Evolutionary conservation across 2,888 invertebrate genomes (phyloP), one percentile per base, ranked within the genome.

Genomic region (Shargacucullia verbasci): DNA sequence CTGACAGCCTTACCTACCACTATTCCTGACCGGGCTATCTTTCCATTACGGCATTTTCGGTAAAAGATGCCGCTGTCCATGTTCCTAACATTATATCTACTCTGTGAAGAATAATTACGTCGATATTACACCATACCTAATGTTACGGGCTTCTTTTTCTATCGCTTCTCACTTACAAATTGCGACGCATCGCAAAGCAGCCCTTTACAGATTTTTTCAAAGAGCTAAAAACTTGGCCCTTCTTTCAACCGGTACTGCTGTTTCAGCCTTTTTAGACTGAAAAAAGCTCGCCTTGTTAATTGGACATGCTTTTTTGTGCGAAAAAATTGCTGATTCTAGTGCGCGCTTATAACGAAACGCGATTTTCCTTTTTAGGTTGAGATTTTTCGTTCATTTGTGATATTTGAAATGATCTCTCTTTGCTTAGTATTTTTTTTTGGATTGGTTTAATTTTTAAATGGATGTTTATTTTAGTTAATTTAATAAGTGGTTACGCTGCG

Each of bases 301-400:
- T 90, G 90, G 88, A 85, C 83, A 76, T 67, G 82, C 79, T 80
- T 85, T 86, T 86, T 86, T 84, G 80, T 70, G 82, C 81, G 81
- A 78, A 77, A 84, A 82, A 82, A 82, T 67, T 73, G 83, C 84
- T 84, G 85, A 88, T 81, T 81, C 78, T 78, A 76, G 69, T 53
- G 57, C 60, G 37, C 61, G 53, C 53, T 66, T 75, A 75, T 67
- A 68, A 61, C 46, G 41, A 45, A 53, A 60, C 38, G 55, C 20
- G 15, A n/a, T 33, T 14, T 65, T 39, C 39, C 41, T 60, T 67
- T 39, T 9, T n/a, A 13, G 43, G 25, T 29, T 43, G 45, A 20
- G 40, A 37, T 25, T 34, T 48, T 49, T 47, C 12, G 12, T 34
- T 15, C 20, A 29, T 43, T 29, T 55, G 54, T 38, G 49, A 50